Base-by-base conservation (phyloP, 1,140 invertebrate genomes). In the Pogonus chalceus region DNA sequence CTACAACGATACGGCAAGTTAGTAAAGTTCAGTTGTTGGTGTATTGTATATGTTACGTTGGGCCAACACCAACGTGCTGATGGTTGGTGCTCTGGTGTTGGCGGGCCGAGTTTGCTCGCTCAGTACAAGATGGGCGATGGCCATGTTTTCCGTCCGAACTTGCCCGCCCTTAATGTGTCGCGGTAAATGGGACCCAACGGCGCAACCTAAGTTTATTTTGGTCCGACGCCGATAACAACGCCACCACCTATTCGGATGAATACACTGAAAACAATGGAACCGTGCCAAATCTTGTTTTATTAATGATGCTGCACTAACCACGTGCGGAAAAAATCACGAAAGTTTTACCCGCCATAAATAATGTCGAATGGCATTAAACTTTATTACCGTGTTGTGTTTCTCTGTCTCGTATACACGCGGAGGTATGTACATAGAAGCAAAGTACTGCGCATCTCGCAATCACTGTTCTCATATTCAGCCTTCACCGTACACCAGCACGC, bases 371-470 rank as follows among this genome's bases (percentile, higher is more conserved):
- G 18, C 37, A 43, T 43, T 43, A 43, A 43, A 43, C 37, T 43
- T 43, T 43, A 43, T 43, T 43, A 43, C 37, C 37, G 18, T 43
- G 18, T 43, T 43, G 37, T 43, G 37, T 43, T 43, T 43, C 37
- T 43, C 9, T 12, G 18, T 18, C 37, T 43, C 4, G 4, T 31
- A 4, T 4, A 31, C 14, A 14, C 14, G 26, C 26, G 14, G 7
- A 31, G 26, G 4, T 31, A 31, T 31, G 14, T 31, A n/a, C n/a
- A n/a, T n/a, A n/a, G n/a, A n/a, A n/a, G n/a, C n/a, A n/a, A n/a
- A n/a, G n/a, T n/a, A n/a, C n/a, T n/a, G n/a, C n/a, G n/a, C n/a
- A n/a, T n/a, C n/a, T n/a, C n/a, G n/a, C n/a, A n/a, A n/a, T n/a
- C n/a, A n/a, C n/a, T n/a, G n/a, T n/a, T n/a, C n/a, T n/a, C n/a